Base-by-base conservation (phyloP, 2,888 invertebrate species). In the Carterocephalus palaemon region DNA sequence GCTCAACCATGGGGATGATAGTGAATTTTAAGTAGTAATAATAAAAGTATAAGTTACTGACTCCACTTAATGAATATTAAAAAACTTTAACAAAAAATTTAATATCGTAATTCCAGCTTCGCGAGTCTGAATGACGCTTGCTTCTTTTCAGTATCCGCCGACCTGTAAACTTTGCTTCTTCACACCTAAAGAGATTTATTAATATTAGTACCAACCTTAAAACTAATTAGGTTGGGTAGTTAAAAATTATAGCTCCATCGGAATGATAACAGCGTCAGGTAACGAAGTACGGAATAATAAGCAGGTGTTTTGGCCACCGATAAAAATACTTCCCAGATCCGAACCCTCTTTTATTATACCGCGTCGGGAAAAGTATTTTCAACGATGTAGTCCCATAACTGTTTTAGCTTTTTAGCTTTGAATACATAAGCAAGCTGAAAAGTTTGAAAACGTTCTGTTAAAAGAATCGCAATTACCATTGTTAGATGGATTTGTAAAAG, bases 281-380 rank as follows among this genome's bases (percentile, higher is more conserved):
- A 49, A 54, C 36, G 47, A 48, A 52, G 57, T 45, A 29, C 26
- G 37, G 56, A 64, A 64, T 63, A 65, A 63, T 59, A 64, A 67
- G 57, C 62, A 64, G 64, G 64, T 67, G 62, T 62, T 64, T 59
- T 64, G 52, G 56, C 55, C 57, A n/a, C n/a, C n/a, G n/a, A n/a
- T 56, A 49, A 48, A 55, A 56, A 39, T 52, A 51, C 51, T 53
- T 51, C 31, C 49, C 51, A 15, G 42, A 48, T 33, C 48, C 51
- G 53, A 61, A 59, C 56, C 57, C 54, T 15, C 56, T 62, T 69
- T 70, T 69, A 69, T 68, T 63, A 62, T n/a, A 59, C 66, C 63
- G 57, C 57, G 50, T 62, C 58, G 56, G 1, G 28, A 15, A 65
- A 59, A 60, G 60, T 59, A 54, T 67, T 62, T n/a, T 9, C 28